phyloP scores from a whole-genome alignment of 2,113 vertebrate genomes.

The Triplophysa siluroides region DNA sequence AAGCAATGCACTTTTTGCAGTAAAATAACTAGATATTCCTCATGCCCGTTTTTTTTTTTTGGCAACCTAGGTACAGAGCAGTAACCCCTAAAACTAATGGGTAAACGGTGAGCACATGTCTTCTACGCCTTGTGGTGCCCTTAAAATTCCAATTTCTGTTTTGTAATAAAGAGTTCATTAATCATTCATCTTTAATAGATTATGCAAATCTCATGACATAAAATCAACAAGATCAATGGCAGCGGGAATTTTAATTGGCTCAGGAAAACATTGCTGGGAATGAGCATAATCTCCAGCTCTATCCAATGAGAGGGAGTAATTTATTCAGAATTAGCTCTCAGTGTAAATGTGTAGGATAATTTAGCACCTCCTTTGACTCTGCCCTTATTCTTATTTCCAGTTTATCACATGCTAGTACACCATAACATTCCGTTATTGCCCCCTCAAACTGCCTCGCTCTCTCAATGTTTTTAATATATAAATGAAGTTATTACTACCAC shows the following conservation, averaged over 20 bases:
- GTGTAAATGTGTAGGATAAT: conserved; percentile 85
- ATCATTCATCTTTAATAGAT: conserved; percentile 99
- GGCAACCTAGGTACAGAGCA: conserved; percentile 45
- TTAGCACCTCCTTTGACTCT: conserved; percentile 72
- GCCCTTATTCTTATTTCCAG: conserved; percentile 72
- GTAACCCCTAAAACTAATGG: conserved; percentile 58
- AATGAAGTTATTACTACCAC: conserved; percentile 52
- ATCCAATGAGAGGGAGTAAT: conserved; percentile 88
- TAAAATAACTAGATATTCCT: conserved; percentile 27
- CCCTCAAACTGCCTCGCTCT: conserved; percentile 44
- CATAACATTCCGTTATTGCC: conserved; percentile 67
- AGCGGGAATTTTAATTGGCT: conserved; percentile 93
- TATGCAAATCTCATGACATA: conserved; percentile 94
- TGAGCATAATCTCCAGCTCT: conserved; percentile 88
- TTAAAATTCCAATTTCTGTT: conserved; percentile 74
- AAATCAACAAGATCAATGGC: conserved; percentile 99
- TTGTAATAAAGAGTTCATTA: conserved; percentile 84
- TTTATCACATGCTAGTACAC: conserved; percentile 74
- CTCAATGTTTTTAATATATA: conserved; percentile 38
- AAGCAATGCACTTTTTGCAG: too few relatives aligned
- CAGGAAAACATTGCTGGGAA: conserved; percentile 93
- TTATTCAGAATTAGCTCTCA: conserved; percentile 91
- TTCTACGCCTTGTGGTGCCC: conserved; percentile 61
- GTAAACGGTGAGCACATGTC: conserved; percentile 68
- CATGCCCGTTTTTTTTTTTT: conserved; percentile 26